Evolutionary conservation across 2,888 invertebrate species (phyloP).

Genomic region (Linhomoeus sp.): DNA sequence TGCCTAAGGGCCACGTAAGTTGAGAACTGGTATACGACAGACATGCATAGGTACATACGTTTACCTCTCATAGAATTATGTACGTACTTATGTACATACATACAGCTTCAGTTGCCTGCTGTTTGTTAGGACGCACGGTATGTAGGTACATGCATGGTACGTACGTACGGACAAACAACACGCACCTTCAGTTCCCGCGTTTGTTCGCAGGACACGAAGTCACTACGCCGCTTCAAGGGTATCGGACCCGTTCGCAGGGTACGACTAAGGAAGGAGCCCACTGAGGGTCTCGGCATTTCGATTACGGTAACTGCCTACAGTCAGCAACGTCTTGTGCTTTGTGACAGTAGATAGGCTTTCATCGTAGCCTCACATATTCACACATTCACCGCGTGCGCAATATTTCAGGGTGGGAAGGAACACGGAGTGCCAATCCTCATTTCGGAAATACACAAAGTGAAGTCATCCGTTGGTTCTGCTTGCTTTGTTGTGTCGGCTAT

Average conservation of each 20-base stretch:
- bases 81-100: not conserved
- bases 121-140: no score
- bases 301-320: conserved; percentile 49
- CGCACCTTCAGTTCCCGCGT: no score
- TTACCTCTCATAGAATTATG: not conserved
- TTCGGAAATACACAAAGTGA: conserved; percentile 45
- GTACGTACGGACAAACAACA: no score
- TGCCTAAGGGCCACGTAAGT: conserved; percentile 27
- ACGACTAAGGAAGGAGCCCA: conserved; percentile 47
- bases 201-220: not conserved
- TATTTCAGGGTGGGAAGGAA: conserved; percentile 53
- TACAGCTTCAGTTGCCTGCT: no score
- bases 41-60: not conserved
- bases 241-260: conserved; percentile 36
- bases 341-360: not conserved
- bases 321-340: not conserved
- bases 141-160: no score
- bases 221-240: conserved; percentile 23
- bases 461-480: no score
- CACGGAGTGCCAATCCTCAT: conserved; percentile 67
- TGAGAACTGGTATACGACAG: no score
- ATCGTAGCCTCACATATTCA: not conserved
- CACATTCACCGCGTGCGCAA: not conserved
- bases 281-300: conserved; percentile 61
- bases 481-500: no score